These are phyloP conservation scores for Dipodomys merriami DNA, from an alignment of 2,113 vertebrate species.

Conservation along the genomic window DNA sequence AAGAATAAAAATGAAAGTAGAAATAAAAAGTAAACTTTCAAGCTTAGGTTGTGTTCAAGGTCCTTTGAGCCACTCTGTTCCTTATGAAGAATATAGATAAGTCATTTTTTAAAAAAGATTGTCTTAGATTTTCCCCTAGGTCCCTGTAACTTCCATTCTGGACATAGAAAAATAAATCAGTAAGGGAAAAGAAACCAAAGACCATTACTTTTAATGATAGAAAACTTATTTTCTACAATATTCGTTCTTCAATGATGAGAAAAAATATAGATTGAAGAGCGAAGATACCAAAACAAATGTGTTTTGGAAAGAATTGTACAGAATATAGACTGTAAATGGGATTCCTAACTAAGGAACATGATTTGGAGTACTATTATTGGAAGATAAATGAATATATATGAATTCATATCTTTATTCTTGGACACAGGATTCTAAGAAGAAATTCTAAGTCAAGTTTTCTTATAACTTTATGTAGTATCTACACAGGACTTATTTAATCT, in stretches of 20 bases:
- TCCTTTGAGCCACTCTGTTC: neutral
- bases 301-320: neutral
- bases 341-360: conserved; percentile 24
- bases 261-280: conserved; percentile 13
- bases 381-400: neutral
- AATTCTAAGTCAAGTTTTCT: conserved; percentile 45
- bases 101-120: conserved; percentile 21
- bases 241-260: neutral
- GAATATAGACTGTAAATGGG: neutral
- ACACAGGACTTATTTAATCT: conserved; percentile 43
- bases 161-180: neutral
- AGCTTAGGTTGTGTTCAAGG: neutral
- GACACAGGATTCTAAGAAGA: neutral
- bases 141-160: neutral
- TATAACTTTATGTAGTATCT: conserved; percentile 32
- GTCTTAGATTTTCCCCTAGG: conserved; percentile 28
- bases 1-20: too few species aligned
- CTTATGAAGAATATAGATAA: neutral
- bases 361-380: neutral
- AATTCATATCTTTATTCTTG: conserved; percentile 14
- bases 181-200: conserved; percentile 18
- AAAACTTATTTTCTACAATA: conserved; percentile 47
- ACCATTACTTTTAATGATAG: neutral
- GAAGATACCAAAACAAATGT: conserved; percentile 1
- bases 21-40: too few species aligned